A percentile compares a stretch with the other conserved stretches of the same genome.
Evolutionary conservation across 2,888 invertebrate species (phyloP).

Genomic region (Masnerella sp.): DNA sequence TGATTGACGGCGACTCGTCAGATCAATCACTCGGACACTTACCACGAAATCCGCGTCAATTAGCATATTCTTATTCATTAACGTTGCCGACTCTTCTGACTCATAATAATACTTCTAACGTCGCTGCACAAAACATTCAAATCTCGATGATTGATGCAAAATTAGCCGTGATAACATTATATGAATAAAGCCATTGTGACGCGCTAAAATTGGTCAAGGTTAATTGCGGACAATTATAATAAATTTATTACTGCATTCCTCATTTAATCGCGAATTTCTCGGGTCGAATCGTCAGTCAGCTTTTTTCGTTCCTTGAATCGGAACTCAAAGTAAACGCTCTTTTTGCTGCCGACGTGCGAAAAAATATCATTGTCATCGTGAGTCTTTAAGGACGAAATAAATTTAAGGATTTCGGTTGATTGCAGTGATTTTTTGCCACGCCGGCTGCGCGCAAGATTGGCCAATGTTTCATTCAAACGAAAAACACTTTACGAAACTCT

Average conservation of each 20-base stretch:
- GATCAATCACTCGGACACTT: conserved; percentile 43
- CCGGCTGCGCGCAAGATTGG: too few relatives aligned
- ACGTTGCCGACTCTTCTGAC: conserved; percentile 15
- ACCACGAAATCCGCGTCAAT: conserved; percentile 50
- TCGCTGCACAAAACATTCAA: conserved; percentile 33
- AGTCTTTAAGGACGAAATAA: too few relatives aligned
- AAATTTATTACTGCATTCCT: conserved; percentile 53
- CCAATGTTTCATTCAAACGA: too few relatives aligned
- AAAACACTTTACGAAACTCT: too few relatives aligned
- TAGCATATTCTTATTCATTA: conserved; percentile 48
- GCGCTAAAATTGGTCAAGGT: conserved; percentile 55
- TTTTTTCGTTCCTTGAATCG: conserved; percentile 23
- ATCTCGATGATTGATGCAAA: conserved; percentile 52
- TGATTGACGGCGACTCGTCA: conserved; percentile 42
- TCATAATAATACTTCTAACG: conserved; percentile 18
- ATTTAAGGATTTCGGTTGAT: too few relatives aligned
- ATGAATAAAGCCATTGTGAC: conserved; percentile 36
- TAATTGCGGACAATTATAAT: conserved; percentile 53
- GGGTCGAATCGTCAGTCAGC: conserved; percentile 9
- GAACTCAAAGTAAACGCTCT: conserved; percentile 12
- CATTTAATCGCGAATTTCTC: conserved; percentile 35
- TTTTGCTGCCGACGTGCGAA: background rate
- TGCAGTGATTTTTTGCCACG: too few relatives aligned
- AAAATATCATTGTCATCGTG: too few relatives aligned
- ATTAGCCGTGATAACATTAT: conserved; percentile 43